Conservation (phyloP, 2,113 vertebrate species). For the Psettodes erumei region DNA sequence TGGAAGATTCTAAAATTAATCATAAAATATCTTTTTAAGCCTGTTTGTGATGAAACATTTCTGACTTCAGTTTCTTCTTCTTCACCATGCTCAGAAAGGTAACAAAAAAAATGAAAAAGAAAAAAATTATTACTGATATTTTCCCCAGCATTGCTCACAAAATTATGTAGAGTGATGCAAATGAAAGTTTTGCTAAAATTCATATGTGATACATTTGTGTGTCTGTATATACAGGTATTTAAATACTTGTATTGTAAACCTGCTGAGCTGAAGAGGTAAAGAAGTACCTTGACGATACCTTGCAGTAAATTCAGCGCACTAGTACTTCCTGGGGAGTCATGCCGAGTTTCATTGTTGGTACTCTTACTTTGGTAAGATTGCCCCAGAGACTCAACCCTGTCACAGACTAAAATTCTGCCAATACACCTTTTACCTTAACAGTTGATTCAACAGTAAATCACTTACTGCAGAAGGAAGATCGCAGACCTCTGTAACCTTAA, state of each 20-base stretch:
- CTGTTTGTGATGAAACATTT: neutral
- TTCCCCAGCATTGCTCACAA: neutral
- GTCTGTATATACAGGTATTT: slow-evolving; percentile 1
- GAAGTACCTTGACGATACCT: slow-evolving; percentile 8
- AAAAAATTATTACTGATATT: neutral
- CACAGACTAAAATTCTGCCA: slow-evolving; percentile 13
- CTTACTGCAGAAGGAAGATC: slow-evolving; percentile 8
- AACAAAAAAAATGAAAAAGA: neutral
- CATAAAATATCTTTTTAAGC: no score
- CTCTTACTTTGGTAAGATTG: neutral
- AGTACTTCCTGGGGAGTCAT: slow-evolving; percentile 10
- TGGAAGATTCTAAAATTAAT: neutral
- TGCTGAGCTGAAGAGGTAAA: slow-evolving; percentile 1
- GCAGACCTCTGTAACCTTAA: neutral
- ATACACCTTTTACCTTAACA: slow-evolving; percentile 19
- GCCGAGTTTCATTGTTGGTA: slow-evolving; percentile 29
- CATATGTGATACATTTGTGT: neutral
- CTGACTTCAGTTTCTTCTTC: no score
- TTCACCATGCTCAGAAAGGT: no score
- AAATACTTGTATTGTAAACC: neutral
- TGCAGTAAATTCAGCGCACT: neutral
- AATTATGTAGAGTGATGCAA: neutral
- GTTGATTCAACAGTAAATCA: neutral
- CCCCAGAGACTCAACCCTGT: neutral
- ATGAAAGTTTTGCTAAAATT: neutral